Base-by-base conservation (phyloP, 1,140 invertebrate genomes). In the Druon quercuslanigerum region DNA sequence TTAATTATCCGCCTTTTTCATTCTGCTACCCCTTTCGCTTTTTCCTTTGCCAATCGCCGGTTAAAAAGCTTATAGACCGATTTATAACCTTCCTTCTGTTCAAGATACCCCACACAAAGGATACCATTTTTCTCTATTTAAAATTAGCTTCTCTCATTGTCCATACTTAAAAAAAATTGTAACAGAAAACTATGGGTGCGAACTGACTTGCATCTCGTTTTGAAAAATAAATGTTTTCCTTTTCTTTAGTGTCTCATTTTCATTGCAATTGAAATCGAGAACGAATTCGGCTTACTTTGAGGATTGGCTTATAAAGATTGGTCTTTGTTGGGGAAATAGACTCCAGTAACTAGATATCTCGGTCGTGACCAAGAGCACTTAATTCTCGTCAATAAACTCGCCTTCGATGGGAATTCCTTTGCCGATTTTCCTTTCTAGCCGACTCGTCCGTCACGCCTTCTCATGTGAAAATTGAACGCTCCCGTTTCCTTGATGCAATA, bases 1-100 rank as follows among this genome's bases (percentile, higher is more conserved):
- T 66, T 66, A 66, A 66, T 66, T 66, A 66, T 66, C 60, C 60
- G 40, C 33, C 20, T 66, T 66, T 66, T 66, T 66, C 60, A 66
- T 66, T 40, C 60, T 33, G 40, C 60, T 66, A 66, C 60, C 60
- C 60, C 60, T 66, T 66, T 66, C 60, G 25, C 60, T 66, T 66
- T 66, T 66, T 66, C 60, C 60, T 66, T 66, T 40, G 16, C 60
- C 60, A 66, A 66, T 66, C 60, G 25, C 40, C 60, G 13, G 5
- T 14, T 66, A 66, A 40, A 66, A 40, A 33, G 56, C 56, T 17
- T 57, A 20, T 66, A 46, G 33, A 40, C 60, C 20, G 25, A 66
- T 66, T 66, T 33, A 66, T 66, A 66, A 66, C 25, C 57, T 66
- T 66, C 57, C 57, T 66, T 66, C 57, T 66, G 57, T 66, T 40